Evolutionary conservation across 2,797 vertebrate species (phyloP).

Genomic region (Rhabdomys pumilio): DNA sequence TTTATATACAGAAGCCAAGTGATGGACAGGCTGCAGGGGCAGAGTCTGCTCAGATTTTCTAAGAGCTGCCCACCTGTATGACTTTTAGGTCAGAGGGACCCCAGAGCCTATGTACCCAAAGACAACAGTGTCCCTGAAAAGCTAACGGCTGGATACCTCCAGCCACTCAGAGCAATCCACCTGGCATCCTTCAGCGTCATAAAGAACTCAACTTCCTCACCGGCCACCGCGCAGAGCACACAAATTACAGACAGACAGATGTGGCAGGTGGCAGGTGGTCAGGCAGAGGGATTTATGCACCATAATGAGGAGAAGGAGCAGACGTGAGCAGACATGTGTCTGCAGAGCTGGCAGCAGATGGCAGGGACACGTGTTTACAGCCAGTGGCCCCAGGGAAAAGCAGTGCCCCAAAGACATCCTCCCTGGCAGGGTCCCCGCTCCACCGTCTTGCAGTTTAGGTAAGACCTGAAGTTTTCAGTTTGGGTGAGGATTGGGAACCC

Average conservation of each 20-base stretch:
- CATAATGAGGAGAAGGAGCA: background rate
- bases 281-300: slow-evolving; percentile 48
- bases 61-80: background rate
- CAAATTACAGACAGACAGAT: slow-evolving; percentile 75
- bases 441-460: background rate
- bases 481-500: background rate
- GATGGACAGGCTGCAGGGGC: background rate
- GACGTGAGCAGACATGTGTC: background rate
- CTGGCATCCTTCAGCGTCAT: background rate
- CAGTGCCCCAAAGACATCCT: background rate
- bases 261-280: slow-evolving; percentile 58
- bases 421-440: background rate
- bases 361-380: background rate
- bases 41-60: background rate
- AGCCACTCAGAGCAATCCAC: rapidly evolving
- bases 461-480: background rate
- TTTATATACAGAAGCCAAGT: background rate
- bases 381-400: background rate
- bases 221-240: background rate
- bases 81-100: background rate
- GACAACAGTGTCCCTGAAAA: background rate
- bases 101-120: background rate
- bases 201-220: background rate
- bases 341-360: slow-evolving; percentile 50
- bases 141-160: background rate